These are phyloP conservation scores for Tholera decimalis DNA, from an alignment of 2,888 invertebrate species.

Conservation along the genomic window DNA sequence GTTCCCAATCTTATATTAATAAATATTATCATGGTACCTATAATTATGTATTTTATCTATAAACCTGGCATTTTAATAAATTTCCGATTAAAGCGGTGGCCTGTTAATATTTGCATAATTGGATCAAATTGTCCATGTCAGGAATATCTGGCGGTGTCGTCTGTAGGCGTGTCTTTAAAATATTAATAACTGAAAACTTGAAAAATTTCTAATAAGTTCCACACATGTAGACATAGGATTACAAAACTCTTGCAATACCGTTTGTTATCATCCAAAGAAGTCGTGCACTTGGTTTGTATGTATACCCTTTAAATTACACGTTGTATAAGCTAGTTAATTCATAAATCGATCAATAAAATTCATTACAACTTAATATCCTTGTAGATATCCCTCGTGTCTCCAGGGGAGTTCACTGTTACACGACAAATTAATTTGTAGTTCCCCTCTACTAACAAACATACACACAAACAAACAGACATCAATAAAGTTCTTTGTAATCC, in stretches of 20 bases:
- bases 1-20: no score
- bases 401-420: conserved; percentile 23
- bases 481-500: conserved; percentile 49
- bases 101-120: conserved; percentile 42
- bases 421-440: conserved; percentile 49
- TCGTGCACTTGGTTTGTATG: no score
- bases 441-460: conserved; percentile 34
- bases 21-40: no score
- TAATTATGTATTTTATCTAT: no score
- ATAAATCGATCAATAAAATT: conserved; percentile 43
- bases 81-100: background rate
- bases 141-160: conserved; percentile 34
- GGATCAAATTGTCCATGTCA: conserved; percentile 16
- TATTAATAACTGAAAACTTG: conserved; percentile 37
- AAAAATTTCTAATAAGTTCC: no score
- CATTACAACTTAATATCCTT: conserved; percentile 47
- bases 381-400: conserved; percentile 30
- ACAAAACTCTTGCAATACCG: no score
- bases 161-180: conserved; percentile 30
- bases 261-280: no score
- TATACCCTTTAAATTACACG: no score
- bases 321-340: no score
- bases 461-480: conserved; percentile 38
- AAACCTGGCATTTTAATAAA: conserved; percentile 6
- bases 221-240: no score